Percentiles rank a stretch among this genome's conserved stretches.
Conservation (phyloP, 2,888 invertebrate genomes). For the Spodoptera littoralis region DNA sequence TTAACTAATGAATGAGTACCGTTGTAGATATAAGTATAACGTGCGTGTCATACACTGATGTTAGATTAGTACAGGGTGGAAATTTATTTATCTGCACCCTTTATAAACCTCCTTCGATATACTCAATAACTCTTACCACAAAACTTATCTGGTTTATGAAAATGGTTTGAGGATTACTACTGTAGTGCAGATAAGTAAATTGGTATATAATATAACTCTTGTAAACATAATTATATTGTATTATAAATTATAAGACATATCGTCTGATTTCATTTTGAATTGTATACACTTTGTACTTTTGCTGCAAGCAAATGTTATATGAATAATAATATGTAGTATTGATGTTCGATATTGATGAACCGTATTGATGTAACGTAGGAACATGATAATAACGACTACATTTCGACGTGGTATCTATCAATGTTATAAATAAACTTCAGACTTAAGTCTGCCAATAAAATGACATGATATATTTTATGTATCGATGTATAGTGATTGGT, state of each 20-base stretch:
- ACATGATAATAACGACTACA: background rate
- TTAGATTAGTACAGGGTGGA: background rate
- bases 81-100: too few relatives aligned
- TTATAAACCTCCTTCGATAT: too few relatives aligned
- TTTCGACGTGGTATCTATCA: conserved; percentile 1
- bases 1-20: too few relatives aligned
- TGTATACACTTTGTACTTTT: conserved; percentile 9
- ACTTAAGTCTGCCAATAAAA: conserved; percentile 28
- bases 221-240: conserved; percentile 5
- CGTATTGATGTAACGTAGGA: conserved; percentile 6
- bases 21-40: conserved; percentile 13
- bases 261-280: conserved; percentile 1
- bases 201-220: background rate
- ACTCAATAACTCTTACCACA: too few relatives aligned
- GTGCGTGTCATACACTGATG: conserved; percentile 22
- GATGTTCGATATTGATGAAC: background rate
- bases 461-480: conserved; percentile 38
- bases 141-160: too few relatives aligned
- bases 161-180: too few relatives aligned
- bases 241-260: conserved; percentile 8
- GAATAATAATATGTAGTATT: background rate
- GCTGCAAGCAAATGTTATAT: conserved; percentile 22
- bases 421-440: conserved; percentile 11
- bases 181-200: too few relatives aligned
- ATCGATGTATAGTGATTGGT: conserved; percentile 14